Evolutionary conservation across 1,140 invertebrate genomes (phyloP).

Genomic region (Dinothrombium tinctorium): DNA sequence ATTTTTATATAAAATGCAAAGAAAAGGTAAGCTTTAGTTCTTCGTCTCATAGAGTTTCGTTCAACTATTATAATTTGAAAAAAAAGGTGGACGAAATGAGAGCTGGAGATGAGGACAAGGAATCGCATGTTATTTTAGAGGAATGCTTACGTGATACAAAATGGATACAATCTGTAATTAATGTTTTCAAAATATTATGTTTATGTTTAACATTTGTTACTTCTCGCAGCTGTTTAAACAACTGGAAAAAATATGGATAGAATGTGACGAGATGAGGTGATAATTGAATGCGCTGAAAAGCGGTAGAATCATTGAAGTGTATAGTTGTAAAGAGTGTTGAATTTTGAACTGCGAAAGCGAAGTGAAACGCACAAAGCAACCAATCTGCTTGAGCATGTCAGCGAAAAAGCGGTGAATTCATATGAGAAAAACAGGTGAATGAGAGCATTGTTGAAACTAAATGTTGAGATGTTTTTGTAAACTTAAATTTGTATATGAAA

Average conservation of each 20-base stretch:
- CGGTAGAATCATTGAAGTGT: no score
- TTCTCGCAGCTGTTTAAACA: constrained; percentile 43
- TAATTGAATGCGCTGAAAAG: no score
- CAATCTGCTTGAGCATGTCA: no score
- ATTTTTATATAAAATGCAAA: constrained; percentile 56
- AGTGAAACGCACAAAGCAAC: no score
- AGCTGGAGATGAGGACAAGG: constrained; percentile 41
- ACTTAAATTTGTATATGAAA: no score
- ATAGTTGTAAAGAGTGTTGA: no score
- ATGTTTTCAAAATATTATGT: not conserved
- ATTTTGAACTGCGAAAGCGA: no score
- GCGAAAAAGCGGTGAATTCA: no score
- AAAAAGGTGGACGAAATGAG: constrained; percentile 44
- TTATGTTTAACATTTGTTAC: constrained; percentile 10
- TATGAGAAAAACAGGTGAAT: no score
- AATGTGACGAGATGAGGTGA: not conserved
- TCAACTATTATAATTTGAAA: not conserved
- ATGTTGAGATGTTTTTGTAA: no score
- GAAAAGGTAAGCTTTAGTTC: constrained; percentile 14
- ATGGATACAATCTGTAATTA: constrained; percentile 50
- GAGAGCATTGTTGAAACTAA: no score
- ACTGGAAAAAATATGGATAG: constrained; percentile 39
- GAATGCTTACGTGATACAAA: constrained; percentile 54
- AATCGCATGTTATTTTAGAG: constrained; percentile 59
- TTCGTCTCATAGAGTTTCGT: not conserved